A percentile compares a stretch with the other conserved stretches of the same genome.
Evolutionary conservation across 2,113 vertebrate genomes (phyloP).

Genomic region (Rissa tridactyla): DNA sequence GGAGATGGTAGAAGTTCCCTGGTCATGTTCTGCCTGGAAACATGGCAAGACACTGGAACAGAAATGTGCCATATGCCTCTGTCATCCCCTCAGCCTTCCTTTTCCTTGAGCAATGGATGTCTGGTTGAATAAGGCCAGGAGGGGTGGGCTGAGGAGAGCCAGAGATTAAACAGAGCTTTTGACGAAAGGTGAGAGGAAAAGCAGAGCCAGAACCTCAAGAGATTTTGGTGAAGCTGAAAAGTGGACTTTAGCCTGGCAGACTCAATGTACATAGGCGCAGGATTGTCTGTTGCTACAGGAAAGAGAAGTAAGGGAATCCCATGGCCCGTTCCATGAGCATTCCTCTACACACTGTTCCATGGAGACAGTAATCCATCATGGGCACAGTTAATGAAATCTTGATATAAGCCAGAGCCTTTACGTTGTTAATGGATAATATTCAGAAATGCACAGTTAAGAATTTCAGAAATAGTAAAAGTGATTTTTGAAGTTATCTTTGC

Average conservation of each 20-base stretch:
- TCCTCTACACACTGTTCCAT: accelerated
- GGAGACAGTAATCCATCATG: background rate
- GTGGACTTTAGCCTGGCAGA: background rate
- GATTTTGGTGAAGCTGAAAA: background rate
- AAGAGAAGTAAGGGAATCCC: background rate
- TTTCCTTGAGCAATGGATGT: background rate
- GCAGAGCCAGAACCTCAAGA: background rate
- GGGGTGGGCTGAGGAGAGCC: background rate
- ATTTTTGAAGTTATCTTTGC: background rate
- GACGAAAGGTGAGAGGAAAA: background rate
- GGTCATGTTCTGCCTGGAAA: background rate
- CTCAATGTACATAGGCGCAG: background rate
- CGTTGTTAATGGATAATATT: background rate
- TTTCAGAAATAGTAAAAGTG: background rate
- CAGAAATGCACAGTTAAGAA: background rate
- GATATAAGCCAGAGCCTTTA: background rate
- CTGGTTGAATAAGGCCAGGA: background rate
- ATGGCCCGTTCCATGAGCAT: background rate
- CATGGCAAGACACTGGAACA: background rate
- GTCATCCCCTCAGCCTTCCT: background rate
- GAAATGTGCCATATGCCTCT: background rate
- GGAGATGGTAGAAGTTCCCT: background rate
- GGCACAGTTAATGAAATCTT: background rate
- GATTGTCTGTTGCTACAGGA: background rate
- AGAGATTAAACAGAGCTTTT: background rate